Evolutionary conservation across 2,888 invertebrate species (phyloP).

Genomic region (Anoplius nigerrimus): DNA sequence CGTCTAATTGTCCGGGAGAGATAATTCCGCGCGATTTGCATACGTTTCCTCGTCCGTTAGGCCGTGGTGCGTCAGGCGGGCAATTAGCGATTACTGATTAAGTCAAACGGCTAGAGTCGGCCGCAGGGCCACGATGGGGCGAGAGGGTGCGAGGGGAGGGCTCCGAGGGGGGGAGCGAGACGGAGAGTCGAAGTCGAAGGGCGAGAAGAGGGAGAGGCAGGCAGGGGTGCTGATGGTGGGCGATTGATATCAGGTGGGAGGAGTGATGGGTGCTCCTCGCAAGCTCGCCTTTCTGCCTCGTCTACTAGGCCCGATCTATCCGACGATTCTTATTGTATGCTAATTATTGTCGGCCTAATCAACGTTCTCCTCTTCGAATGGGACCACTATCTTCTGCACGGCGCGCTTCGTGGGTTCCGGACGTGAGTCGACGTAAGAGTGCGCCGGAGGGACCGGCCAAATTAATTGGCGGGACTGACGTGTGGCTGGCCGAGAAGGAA

Average conservation of each 20-base stretch:
- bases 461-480: constrained; percentile 48
- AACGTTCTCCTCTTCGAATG: constrained; percentile 49
- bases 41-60: constrained; percentile 73
- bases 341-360: constrained; percentile 56
- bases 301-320: constrained; percentile 53
- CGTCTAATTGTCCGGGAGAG: constrained; percentile 72
- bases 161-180: constrained; percentile 25
- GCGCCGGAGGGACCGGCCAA: constrained; percentile 41
- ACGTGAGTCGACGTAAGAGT: constrained; percentile 48
- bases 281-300: constrained; percentile 56
- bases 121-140: constrained; percentile 45
- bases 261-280: constrained; percentile 64
- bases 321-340: constrained; percentile 59
- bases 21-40: constrained; percentile 72
- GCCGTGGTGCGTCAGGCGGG: constrained; percentile 69
- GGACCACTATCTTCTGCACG: constrained; percentile 45
- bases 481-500: neutral
- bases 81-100: constrained; percentile 76
- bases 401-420: constrained; percentile 40
- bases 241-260: constrained; percentile 70
- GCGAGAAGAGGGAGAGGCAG: constrained; percentile 33
- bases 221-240: constrained; percentile 62
- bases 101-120: constrained; percentile 70
- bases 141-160: constrained; percentile 16
- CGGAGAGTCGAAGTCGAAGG: constrained; percentile 22